Percentiles rank a stretch among this genome's conserved stretches.
Evolutionary conservation across 1,140 invertebrate species (phyloP).

Genomic region (Cotesia chilonis): DNA sequence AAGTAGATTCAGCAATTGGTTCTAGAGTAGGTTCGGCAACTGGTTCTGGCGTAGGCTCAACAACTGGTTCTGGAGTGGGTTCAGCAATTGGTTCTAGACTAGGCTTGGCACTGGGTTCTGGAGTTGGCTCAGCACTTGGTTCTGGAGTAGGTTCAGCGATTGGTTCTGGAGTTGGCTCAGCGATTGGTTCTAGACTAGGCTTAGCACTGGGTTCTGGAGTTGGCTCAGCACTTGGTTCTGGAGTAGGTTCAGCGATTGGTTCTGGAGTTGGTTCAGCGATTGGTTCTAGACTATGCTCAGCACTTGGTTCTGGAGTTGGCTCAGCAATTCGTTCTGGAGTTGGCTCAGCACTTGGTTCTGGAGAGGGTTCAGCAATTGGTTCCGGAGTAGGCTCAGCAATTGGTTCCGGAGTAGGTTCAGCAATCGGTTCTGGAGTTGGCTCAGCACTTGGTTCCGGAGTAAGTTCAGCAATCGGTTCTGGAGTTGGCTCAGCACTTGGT

Average conservation of each 20-base stretch:
- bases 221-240: slow-evolving; percentile 31
- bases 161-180: slow-evolving; percentile 26
- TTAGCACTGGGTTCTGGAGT: slow-evolving; percentile 4
- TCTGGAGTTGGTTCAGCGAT: slow-evolving; percentile 25
- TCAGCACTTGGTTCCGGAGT: slow-evolving; percentile 24
- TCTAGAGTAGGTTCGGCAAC: slow-evolving; percentile 23
- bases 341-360: slow-evolving; percentile 30
- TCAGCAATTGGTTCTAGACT: background rate
- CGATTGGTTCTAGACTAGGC: background rate
- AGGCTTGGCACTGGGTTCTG: slow-evolving; percentile 16
- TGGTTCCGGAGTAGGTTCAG: slow-evolving; percentile 19
- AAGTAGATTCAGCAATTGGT: slow-evolving; percentile 32
- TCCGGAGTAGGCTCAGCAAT: background rate
- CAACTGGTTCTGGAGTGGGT: background rate
- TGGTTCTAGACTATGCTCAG: slow-evolving; percentile 31
- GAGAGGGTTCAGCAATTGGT: background rate
- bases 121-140: too few species aligned
- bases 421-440: background rate
- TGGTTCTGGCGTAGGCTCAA: slow-evolving; percentile 33
- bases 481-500: slow-evolving; percentile 43
- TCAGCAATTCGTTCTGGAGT: slow-evolving; percentile 24
- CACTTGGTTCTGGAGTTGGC: slow-evolving; percentile 26
- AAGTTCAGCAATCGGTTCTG: slow-evolving; percentile 21
- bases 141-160: too few species aligned
- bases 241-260: slow-evolving; percentile 30